Evolutionary conservation across 2,113 vertebrate species (phyloP).

Genomic region (human (Homo sapiens)): DNA sequence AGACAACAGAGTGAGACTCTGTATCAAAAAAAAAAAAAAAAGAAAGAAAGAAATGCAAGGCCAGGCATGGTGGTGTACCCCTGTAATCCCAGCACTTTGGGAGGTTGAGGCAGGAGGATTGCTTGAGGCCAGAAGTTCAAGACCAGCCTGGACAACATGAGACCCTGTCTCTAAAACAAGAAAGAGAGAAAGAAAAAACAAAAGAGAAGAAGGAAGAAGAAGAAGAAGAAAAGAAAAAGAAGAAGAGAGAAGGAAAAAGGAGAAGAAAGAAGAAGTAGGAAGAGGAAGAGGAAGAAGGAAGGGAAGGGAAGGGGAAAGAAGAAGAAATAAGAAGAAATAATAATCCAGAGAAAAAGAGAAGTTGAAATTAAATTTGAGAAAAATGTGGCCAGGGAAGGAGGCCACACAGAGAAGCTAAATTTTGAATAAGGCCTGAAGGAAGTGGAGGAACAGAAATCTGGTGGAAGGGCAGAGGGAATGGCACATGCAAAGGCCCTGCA

Average conservation of each 20-base stretch:
- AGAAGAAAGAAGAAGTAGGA: too few species aligned
- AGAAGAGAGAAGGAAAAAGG: too few species aligned
- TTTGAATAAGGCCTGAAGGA: background rate
- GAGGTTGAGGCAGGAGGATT: background rate
- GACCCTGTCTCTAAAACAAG: background rate
- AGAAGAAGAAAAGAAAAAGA: too few species aligned
- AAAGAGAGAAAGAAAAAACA: too few species aligned
- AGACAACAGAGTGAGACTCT: too few species aligned
- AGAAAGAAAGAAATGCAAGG: background rate
- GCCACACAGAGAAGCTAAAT: background rate
- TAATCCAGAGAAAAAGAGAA: background rate
- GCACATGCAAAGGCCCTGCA: background rate
- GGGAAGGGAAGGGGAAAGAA: too few species aligned
- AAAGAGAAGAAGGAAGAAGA: too few species aligned
- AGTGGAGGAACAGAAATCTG: background rate
- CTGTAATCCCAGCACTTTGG: background rate
- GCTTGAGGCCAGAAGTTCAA: background rate
- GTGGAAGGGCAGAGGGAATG: background rate
- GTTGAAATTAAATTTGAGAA: background rate
- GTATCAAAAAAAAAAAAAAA: background rate
- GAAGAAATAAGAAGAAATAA: too few species aligned
- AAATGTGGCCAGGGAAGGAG: background rate
- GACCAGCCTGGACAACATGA: background rate
- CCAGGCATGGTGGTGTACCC: background rate
- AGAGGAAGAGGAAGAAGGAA: too few species aligned